Evolutionary conservation across 2,888 invertebrate species (phyloP), one percentile per base, ranked within the genome.

Genomic region (Lasioglossum villosulum): DNA sequence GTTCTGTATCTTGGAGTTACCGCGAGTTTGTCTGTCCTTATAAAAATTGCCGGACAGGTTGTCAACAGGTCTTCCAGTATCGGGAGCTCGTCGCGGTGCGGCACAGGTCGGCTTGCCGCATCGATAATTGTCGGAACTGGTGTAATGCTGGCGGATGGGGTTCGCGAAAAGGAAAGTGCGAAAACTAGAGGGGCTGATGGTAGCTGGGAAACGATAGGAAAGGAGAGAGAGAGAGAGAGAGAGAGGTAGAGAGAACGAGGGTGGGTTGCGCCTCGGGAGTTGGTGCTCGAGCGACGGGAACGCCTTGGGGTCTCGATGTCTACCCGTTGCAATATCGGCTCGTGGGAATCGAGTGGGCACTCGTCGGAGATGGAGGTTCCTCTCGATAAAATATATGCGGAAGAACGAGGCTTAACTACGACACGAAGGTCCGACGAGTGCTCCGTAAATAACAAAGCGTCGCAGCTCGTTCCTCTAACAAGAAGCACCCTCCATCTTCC

Each of bases 301-400:
- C 81, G 78, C 78, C 83, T 74, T 27, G 30, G 71, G 66, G 52
- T 23, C 68, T 83, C 59, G 87, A 79, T 70, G 74, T 81, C 83
- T 83, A 75, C 75, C 73, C 71, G 72, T 77, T 63, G 76, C 66
- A 74, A 86, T 87, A 83, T 86, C 78, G 80, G 70, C 78, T 86
- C 72, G 39, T 63, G 45, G 66, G 42, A 74, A 78, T 83, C 80
- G 76, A 86, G 86, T 85, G 71, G 75, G 34, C 66, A 73, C 87
- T 87, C 45, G 78, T 76, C 78, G 73, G 42, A 39, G 80, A 80
- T 75, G 72, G 71, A 78, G 39, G 70, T 34, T 39, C 42, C 76
- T 72, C 77, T 68, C 80, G 73, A 78, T 86, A 75, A 86, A 87
- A 87, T 87, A 86, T 77, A 79, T 23, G 76, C 74, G 52, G 68